A percentile compares a stretch with the other conserved stretches of the same genome.
These are phyloP conservation scores for Decapterus maruadsi DNA, from an alignment of 2,797 vertebrate species.

Conservation along the genomic window DNA sequence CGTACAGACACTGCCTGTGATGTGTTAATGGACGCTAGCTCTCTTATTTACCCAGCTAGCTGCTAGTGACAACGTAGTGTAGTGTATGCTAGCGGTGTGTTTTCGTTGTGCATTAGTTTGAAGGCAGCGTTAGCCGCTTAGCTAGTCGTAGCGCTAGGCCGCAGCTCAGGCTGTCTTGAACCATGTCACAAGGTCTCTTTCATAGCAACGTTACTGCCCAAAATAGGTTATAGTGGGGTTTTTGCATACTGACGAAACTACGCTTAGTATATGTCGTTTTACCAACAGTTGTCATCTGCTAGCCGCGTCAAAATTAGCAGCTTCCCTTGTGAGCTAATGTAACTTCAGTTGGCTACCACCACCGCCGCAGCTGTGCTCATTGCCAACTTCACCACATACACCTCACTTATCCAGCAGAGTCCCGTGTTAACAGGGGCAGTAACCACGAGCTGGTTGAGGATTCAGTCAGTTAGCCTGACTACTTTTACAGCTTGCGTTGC, in stretches of 20 bases:
- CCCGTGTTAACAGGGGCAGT: neutral
- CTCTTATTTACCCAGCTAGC: slow-evolving; percentile 43
- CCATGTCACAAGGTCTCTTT: slow-evolving; percentile 5
- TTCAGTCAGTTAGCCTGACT: neutral
- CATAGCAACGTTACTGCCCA: neutral
- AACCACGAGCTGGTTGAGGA: neutral
- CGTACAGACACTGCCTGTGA: neutral
- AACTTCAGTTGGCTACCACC: slow-evolving; percentile 31
- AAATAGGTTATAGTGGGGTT: neutral
- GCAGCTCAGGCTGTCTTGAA: slow-evolving; percentile 50
- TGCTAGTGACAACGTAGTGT: slow-evolving; percentile 22
- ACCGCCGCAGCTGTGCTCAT: slow-evolving; percentile 21
- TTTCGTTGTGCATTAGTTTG: slow-evolving; percentile 59
- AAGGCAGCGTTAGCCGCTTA: slow-evolving; percentile 57
- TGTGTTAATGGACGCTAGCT: slow-evolving; percentile 37
- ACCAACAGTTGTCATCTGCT: slow-evolving; percentile 23
- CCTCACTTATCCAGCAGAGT: neutral
- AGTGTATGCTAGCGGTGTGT: slow-evolving; percentile 53
- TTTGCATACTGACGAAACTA: neutral
- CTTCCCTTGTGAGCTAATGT: slow-evolving; percentile 26
- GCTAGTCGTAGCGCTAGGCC: slow-evolving; percentile 73
- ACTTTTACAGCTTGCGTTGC: neutral
- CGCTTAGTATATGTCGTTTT: neutral
- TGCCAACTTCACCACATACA: slow-evolving; percentile 33
- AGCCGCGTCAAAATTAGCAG: slow-evolving; percentile 38